Base-by-base conservation (phyloP, 2,888 invertebrate genomes). In the Amaurobius ferox region DNA sequence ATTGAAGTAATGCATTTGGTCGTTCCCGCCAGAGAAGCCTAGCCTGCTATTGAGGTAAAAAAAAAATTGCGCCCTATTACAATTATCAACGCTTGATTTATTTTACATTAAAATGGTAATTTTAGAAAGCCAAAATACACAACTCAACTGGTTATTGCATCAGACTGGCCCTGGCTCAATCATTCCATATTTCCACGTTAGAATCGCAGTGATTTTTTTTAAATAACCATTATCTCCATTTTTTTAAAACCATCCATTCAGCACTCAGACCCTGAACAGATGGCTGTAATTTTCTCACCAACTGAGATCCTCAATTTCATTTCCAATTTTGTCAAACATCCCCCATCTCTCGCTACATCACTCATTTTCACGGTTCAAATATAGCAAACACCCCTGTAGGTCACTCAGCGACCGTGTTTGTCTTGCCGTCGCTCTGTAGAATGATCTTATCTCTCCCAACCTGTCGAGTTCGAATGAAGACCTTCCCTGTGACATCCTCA, bases 381-480 rank as follows among this genome's bases (percentile, higher is more conserved):
- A 16, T 23, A 23, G 1, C 55, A 19, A 55, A 55, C 55, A n/a
- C 55, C 23, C 19, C 1, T 23, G 55, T 23, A 55, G 23, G 55
- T 55, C 55, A 55, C 23, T 55, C 55, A 23, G 55, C 23, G 11
- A 23, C 3, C 19, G 16, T 55, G 55, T 55, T 55, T 55, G 23
- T 23, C 55, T 55, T 55, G 55, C 16, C 23, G 55, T 19, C 3
- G 55, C n/a, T n/a, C n/a, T n/a, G n/a, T n/a, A n/a, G n/a, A n/a
- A n/a, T n/a, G 55, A 55, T 55, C 55, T 23, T 55, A 23, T 23
- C 23, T 23, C 19, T 23, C 23, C 23, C 7, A 55, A 16, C 55
- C 55, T 55, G 55, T 55, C 55, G 23, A 1, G 70, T 26, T 23
- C 19, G 23, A 55, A 77, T 48, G 67, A 55, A 77, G 77, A 66